These are phyloP conservation scores for silkworm (Bombyx mori) DNA, from an alignment of 1,140 invertebrate genomes.

Conservation along the genomic window ASM3026992v2 NC_085117.1:8328501-8329000, in stretches of 20 bases:
- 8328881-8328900: slow-evolving; percentile 15
- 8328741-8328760: too few species aligned
- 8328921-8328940: slow-evolving; percentile 11
- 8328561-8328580: slow-evolving; percentile 9
- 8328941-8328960: slow-evolving; percentile 13
- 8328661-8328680: too few species aligned
- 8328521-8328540: slow-evolving; percentile 6
- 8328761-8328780: too few species aligned
- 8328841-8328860: slow-evolving; percentile 18
- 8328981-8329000: slow-evolving; percentile 27
- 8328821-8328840: slow-evolving; percentile 12
- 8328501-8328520: slow-evolving; percentile 1
- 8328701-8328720: too few species aligned
- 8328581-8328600: slow-evolving; percentile 11
- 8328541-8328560: slow-evolving; percentile 15
- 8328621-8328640: slow-evolving; percentile 17
- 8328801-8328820: too few species aligned
- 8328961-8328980: slow-evolving; percentile 16
- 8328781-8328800: too few species aligned
- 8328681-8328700: too few species aligned
- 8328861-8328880: slow-evolving; percentile 21
- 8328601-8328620: slow-evolving; percentile 19
- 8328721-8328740: too few species aligned
- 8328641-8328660: too few species aligned
- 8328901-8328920: slow-evolving; percentile 7